Base-by-base conservation (phyloP, 2,113 vertebrate genomes). In the Tiliqua scincoides region DNA sequence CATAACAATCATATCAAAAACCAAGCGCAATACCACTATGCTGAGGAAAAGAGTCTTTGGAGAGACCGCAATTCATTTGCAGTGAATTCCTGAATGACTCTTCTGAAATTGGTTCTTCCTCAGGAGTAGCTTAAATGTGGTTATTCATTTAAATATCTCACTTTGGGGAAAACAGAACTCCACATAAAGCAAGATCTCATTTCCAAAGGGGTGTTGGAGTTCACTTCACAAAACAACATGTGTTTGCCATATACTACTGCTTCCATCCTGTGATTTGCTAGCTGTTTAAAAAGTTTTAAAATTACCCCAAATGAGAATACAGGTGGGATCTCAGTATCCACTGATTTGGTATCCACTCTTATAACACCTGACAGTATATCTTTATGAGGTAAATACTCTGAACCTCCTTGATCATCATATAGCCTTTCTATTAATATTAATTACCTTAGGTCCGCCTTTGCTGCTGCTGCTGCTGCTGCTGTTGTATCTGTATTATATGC, bases 111-210 rank as follows among this genome's bases (percentile, higher is more conserved):
- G 92, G 72, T 91, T 95, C 92, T 95, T 94, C 87, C 94, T 93
- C 90, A 86, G 86, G 93, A 94, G 92, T 73, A 88, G 72, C 86
- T 94, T 91, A 93, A 90, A 93, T 93, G 91, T 95, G 93, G 88
- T 92, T 94, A 92, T 94, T 94, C 94, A 95, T 94, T 94, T 96
- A 95, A 93, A 93, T 91, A 88, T 82, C 94, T 91, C 91, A 86
- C 86, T 43, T 25, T 62, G 82, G 93, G 94, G 92, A 83, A 90
- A 94, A 88, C 32, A 86, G 88, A 91, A 21, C 94, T 89, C 83
- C 74, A 82, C 89, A 88, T 89, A 90, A 32, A 84, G 73, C 76
- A 91, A 90, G 82, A 88, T 95, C 88, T 93, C 94, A 89, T 91
- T 93, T 94, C 83, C 85, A 71, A 93, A 70, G 57, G 62, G 82